phyloP scores from a whole-genome alignment of 2,888 invertebrate species.

The Trissonchulus sp. region DNA sequence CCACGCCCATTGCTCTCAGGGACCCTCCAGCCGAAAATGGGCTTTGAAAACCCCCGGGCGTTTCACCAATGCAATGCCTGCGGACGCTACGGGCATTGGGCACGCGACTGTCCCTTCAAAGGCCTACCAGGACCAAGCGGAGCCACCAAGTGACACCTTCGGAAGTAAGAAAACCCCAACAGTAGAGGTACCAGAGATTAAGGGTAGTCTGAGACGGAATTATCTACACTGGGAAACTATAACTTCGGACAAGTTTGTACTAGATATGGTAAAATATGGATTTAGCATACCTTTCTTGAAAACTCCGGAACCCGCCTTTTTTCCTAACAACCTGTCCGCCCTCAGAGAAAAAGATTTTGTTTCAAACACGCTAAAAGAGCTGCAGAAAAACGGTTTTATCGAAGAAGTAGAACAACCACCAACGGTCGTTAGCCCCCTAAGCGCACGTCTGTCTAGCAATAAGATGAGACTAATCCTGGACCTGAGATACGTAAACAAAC shows the following conservation, averaged over 20 bases:
- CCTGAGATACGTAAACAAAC: conserved; percentile 1
- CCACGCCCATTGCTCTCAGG: too few species aligned
- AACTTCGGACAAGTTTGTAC: neutral
- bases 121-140: neutral
- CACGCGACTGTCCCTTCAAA: neutral
- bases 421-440: neutral
- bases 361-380: neutral
- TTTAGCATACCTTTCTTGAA: conserved; percentile 4
- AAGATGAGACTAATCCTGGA: neutral
- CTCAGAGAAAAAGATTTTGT: too few species aligned
- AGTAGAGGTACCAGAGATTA: too few species aligned
- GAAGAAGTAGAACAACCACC: neutral
- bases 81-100: neutral
- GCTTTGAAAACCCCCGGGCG: too few species aligned
- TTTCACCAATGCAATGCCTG: conserved; percentile 9
- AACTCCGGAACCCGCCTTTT: neutral
- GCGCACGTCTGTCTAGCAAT: too few species aligned
- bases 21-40: too few species aligned
- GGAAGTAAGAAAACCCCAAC: too few species aligned
- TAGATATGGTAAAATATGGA: too few species aligned
- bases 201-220: conserved; percentile 7
- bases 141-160: too few species aligned
- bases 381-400: neutral
- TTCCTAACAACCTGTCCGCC: too few species aligned
- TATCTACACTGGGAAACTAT: neutral